phyloP scores from a whole-genome alignment of 2,888 invertebrate genomes.

The Melangyna quadrimaculata region DNA sequence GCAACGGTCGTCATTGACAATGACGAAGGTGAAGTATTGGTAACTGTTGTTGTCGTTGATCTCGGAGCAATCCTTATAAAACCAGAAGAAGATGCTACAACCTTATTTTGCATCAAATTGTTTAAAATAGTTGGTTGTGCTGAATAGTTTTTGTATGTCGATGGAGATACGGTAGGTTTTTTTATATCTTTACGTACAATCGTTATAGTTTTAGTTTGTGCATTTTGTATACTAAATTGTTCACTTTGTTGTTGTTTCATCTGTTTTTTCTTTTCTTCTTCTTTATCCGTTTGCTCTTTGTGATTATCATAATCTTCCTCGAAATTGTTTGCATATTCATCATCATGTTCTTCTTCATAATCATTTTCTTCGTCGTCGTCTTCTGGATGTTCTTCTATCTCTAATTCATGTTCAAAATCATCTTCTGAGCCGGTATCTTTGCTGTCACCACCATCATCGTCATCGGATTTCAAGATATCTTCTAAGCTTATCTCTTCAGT shows the following conservation, averaged over 20 bases:
- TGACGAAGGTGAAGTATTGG: conserved; percentile 2
- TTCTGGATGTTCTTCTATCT: conserved; percentile 10
- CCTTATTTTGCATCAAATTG: conserved; percentile 54
- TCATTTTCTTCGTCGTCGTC: not conserved
- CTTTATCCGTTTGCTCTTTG: not conserved
- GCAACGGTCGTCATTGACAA: conserved; percentile 73
- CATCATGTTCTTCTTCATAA: not conserved
- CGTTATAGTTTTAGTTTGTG: not conserved
- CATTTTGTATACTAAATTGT: not conserved
- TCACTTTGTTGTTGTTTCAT: conserved; percentile 6
- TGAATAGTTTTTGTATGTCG: conserved; percentile 8
- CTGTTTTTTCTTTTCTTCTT: not conserved
- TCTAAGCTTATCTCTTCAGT: conserved; percentile 25
- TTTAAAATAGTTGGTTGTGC: conserved; percentile 32
- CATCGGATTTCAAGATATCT: conserved; percentile 29
- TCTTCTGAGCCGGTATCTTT: conserved; percentile 7
- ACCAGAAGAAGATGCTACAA: conserved; percentile 27
- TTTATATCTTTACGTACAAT: conserved; percentile 6
- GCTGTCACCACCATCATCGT: conserved; percentile 5
- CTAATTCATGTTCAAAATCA: conserved; percentile 11
- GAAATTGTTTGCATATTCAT: not conserved
- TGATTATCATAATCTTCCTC: not conserved
- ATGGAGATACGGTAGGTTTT: not conserved
- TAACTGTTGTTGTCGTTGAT: conserved; percentile 1
- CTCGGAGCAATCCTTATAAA: conserved; percentile 56